Evolutionary conservation across 1,140 invertebrate genomes (phyloP), one percentile per base, ranked within the genome.

Genomic region (Sipha flava): DNA sequence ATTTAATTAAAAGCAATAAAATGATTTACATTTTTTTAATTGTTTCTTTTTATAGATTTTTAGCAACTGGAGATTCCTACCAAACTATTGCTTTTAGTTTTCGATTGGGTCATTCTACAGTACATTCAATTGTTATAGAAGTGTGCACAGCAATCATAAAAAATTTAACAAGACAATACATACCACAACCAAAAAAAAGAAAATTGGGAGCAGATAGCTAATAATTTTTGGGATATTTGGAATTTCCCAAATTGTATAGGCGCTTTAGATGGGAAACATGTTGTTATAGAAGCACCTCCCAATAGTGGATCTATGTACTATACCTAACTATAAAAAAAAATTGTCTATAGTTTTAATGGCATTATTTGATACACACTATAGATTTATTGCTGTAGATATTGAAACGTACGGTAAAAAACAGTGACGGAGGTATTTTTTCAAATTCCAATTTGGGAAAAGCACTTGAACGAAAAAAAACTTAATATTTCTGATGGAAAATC

Each of bases 401-500:
- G 79, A 80, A 18, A 34, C 29, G 5, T 81, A 81, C 31, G 81
- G 81, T 1, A 59, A 84, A n/a, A 80, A 84, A 84, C 29, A 83
- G 83, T 79, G 85, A 87, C 79, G 84, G 84, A 66, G 84, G 84
- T 4, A 83, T 86, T 40, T 85, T 86, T 79, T 82, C 82, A 59
- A 82, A 84, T 79, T 81, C 64, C 18, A 68, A 81, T 72, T 75
- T 84, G 49, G 83, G 64, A 23, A 72, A 82, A 43, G 43, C 68
- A 80, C 49, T 81, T 14, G 21, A 81, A 43, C 57, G 82, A 82
- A 82, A 81, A n/a, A 83, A 43, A 34, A 5, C n/a, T 81, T 12
- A 37, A 70, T 23, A 49, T 81, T 26, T 64, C 77, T 52, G 18
- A 54, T 34, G 57, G 75, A 40, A 21, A 26, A 26, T 16, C 37